Percentiles rank a stretch among this genome's conserved stretches.
These are phyloP conservation scores for Drosophila insularis DNA, from an alignment of 1,140 invertebrate genomes.

Conservation along the genomic window DNA sequence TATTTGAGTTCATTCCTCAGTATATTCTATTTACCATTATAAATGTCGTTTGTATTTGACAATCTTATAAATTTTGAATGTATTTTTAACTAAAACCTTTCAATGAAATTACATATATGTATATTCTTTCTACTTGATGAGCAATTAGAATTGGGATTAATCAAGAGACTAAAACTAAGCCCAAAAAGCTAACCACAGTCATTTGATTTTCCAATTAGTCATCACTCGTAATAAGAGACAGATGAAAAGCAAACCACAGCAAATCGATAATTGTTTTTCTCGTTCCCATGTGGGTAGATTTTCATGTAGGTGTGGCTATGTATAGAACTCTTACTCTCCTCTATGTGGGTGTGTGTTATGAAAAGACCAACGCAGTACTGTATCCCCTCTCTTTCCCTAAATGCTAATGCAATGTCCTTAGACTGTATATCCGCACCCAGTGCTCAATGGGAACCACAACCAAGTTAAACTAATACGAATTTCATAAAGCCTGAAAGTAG, in stretches of 20 bases:
- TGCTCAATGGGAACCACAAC: background rate
- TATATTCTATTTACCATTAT: too few relatives aligned
- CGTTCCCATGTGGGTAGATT: background rate
- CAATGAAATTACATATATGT: background rate
- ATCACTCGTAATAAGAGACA: background rate
- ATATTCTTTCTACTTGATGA: background rate
- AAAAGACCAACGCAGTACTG: background rate
- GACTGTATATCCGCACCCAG: too few relatives aligned
- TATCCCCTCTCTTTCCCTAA: background rate
- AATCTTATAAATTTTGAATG: too few relatives aligned
- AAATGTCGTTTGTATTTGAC: too few relatives aligned
- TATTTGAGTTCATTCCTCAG: too few relatives aligned
- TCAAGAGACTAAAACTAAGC: background rate
- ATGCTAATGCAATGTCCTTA: conserved; percentile 1
- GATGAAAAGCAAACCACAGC: background rate
- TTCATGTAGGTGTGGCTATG: background rate
- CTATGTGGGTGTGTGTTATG: background rate
- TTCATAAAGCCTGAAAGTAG: conserved; percentile 4
- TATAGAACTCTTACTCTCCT: background rate
- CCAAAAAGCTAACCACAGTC: conserved; percentile 6
- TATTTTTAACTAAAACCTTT: background rate
- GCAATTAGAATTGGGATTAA: background rate
- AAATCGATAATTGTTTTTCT: conserved; percentile 16
- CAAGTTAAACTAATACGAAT: background rate
- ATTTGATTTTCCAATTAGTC: conserved; percentile 15